These are phyloP conservation scores for Xenotilapia leptura DNA, from an alignment of 2,113 vertebrate species.

Conservation along the genomic window DNA sequence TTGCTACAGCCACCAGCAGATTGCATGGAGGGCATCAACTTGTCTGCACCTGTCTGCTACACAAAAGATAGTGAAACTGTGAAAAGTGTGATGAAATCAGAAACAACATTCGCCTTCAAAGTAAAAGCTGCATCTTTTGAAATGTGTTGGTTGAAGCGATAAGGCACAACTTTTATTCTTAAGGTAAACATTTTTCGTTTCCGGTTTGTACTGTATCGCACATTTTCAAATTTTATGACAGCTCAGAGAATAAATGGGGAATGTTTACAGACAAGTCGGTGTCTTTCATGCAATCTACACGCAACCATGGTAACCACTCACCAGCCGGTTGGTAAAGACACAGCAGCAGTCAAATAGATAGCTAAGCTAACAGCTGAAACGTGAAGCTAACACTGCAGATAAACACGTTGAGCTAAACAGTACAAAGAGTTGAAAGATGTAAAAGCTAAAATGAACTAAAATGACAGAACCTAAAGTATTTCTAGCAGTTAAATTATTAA, in stretches of 20 bases:
- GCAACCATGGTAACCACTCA: background rate
- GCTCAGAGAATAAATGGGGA: background rate
- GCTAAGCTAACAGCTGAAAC: background rate
- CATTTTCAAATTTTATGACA: background rate
- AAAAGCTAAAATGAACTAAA: background rate
- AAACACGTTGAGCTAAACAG: background rate
- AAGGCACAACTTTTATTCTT: background rate
- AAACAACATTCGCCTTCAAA: background rate
- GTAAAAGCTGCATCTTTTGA: background rate
- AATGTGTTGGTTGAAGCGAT: accelerated
- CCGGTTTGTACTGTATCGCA: accelerated
- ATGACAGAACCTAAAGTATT: background rate
- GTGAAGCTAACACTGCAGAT: background rate
- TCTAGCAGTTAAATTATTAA: background rate
- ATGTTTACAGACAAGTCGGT: background rate
- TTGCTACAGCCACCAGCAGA: background rate
- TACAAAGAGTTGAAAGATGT: background rate
- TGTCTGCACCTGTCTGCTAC: background rate
- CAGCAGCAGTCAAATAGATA: background rate
- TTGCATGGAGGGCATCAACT: background rate
- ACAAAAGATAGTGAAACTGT: background rate
- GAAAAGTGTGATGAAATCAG: background rate
- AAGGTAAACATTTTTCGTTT: background rate
- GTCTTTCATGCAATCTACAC: accelerated
- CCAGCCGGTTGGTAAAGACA: background rate